Percentiles rank a stretch among this genome's conserved stretches.
phyloP scores from a whole-genome alignment of 2,888 invertebrate genomes.

The Eupithecia insigniata region DNA sequence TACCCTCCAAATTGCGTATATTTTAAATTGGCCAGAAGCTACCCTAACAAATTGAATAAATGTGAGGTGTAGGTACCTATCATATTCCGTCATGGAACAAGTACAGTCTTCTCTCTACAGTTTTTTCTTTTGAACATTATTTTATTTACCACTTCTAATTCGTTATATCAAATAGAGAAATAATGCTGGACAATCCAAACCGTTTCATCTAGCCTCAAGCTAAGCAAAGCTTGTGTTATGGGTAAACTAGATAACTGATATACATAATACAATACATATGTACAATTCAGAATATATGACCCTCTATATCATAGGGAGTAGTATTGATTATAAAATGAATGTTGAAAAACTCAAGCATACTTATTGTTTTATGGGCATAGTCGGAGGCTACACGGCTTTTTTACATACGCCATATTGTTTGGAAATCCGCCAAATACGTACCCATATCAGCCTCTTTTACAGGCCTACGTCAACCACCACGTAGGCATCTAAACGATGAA shows the following conservation, averaged over 20 bases:
- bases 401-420: constrained; percentile 61
- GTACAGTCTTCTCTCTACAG: no score
- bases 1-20: no score
- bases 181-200: no score
- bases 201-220: no score
- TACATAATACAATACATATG: no score
- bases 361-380: constrained; percentile 43
- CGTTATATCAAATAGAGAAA: neutral
- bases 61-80: neutral
- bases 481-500: constrained; percentile 43
- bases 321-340: neutral
- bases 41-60: no score
- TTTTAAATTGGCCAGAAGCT: no score
- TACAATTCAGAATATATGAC: neutral
- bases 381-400: constrained; percentile 52
- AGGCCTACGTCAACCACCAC: constrained; percentile 46
- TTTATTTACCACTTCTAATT: neutral
- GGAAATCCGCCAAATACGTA: constrained; percentile 60
- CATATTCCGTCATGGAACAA: no score
- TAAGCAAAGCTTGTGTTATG: no score
- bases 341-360: constrained; percentile 30
- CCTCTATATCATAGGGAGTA: neutral
- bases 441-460: constrained; percentile 49
- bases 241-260: no score
- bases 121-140: neutral